Evolutionary conservation across 23 tunicate species (phyloP).

Genomic region (Halocynthia roretzi): DNA sequence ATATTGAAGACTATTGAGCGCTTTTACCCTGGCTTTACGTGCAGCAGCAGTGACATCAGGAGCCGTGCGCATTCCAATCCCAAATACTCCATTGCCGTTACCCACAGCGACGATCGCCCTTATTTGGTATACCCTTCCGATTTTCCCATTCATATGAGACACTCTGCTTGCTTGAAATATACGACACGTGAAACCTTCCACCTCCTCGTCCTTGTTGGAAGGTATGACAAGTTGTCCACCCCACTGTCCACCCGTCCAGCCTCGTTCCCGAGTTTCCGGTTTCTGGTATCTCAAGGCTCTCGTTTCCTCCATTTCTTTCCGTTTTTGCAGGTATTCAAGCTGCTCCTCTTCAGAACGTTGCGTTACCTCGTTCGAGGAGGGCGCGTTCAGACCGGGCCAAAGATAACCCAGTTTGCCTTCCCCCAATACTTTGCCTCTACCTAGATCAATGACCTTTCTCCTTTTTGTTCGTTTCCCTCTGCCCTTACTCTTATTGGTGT

Average conservation of each 20-base stretch:
- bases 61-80: conserved; percentile 33
- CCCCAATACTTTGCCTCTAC: conserved; percentile 37
- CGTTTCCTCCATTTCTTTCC: background rate
- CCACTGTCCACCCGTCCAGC: conserved; percentile 86
- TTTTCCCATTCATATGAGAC: conserved; percentile 53
- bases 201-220: conserved; percentile 21
- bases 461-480: conserved; percentile 71
- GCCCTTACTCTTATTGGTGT: conserved; percentile 24
- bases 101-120: conserved; percentile 71
- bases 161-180: conserved; percentile 62
- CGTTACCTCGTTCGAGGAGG: background rate
- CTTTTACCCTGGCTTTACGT: conserved; percentile 68
- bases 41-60: conserved; percentile 47
- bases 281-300: background rate
- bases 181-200: conserved; percentile 42
- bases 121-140: conserved; percentile 55
- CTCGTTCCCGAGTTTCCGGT: conserved; percentile 10
- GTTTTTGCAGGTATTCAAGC: conserved; percentile 25
- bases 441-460: conserved; percentile 44
- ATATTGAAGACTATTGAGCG: conserved; percentile 44
- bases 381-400: conserved; percentile 84
- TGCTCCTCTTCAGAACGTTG: conserved; percentile 45
- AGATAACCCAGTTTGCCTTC: conserved; percentile 54
- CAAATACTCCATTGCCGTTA: conserved; percentile 74
- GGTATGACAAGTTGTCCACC: conserved; percentile 64